Conservation (phyloP, 2,113 vertebrate genomes). For the Eretmochelys imbricata region DNA sequence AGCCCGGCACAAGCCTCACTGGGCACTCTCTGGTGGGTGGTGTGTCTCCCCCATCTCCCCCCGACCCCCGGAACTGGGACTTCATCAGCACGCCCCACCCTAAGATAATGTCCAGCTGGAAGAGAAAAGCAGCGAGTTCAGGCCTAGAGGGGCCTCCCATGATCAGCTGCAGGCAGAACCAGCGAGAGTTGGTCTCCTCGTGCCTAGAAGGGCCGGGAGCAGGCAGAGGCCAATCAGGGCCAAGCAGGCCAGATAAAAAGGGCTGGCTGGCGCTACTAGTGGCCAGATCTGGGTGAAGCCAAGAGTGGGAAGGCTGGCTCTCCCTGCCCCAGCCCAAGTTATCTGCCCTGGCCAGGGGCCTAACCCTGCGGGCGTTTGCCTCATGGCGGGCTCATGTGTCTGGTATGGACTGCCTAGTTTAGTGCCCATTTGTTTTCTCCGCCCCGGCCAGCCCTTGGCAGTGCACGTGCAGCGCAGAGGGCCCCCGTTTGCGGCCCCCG, state of each 20-base stretch:
- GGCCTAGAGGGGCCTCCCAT: not conserved
- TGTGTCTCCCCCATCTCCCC: too few relatives aligned
- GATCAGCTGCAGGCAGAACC: not conserved
- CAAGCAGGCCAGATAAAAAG: not conserved
- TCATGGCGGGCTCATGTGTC: too few relatives aligned
- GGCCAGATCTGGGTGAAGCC: not conserved
- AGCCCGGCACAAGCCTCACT: too few relatives aligned
- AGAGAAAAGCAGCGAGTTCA: not conserved
- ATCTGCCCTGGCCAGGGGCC: not conserved
- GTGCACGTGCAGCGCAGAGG: fast-evolving
- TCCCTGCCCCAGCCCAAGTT: not conserved
- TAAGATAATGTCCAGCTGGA: not conserved
- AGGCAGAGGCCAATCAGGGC: not conserved
- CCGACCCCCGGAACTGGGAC: too few relatives aligned
- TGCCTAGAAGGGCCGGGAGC: too few relatives aligned
- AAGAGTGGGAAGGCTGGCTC: not conserved
- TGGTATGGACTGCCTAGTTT: not conserved
- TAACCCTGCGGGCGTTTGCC: too few relatives aligned
- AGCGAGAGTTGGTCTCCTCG: not conserved
- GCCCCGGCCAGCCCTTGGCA: not conserved
- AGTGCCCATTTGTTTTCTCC: not conserved
- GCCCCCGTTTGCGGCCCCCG: not conserved
- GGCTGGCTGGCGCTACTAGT: not conserved
- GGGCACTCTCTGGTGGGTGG: too few relatives aligned
- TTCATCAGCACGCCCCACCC: too few relatives aligned